Evolutionary conservation across 2,113 vertebrate genomes (phyloP), one percentile per base, ranked within the genome.

Genomic region (Alligator mississippiensis): DNA sequence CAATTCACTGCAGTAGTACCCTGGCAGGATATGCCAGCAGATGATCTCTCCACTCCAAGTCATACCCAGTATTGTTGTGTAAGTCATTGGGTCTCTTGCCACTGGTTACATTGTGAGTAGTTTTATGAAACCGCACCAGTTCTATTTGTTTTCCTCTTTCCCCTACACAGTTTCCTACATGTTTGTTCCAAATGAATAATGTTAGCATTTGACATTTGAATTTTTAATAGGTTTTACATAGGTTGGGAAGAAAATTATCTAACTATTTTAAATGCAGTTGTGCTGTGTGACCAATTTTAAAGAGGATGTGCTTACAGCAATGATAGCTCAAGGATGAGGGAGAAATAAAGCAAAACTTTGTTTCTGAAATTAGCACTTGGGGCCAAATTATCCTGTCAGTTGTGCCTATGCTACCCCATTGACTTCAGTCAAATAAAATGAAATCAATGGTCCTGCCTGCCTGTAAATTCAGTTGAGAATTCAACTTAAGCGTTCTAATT

Each of bases 201-300:
- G 64, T 68, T 93, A 61, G 27, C 80, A 22, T 68, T 63, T 57
- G 89, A 24, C 75, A 38, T 61, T 30, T 93, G 24, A 60, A 61
- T 91, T 89, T 30, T 86, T 74, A 27, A 21, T 74, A 25, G 7
- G 38, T 81, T 64, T 79, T 80, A 84, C 77, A 2, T 87, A 66
- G 76, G 18, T 19, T 1, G 2, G 89, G 92, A 82, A 89, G 84
- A 80, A 83, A 57, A 80, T 59, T 14, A 77, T 87, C 16, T 34
- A 75, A 54, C 72, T 80, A 47, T 84, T 80, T 81, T 58, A 74
- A 64, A 85, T 93, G 64, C 68, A 60, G 55, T 77, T 84, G 34
- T 90, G 24, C 90, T 93, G 75, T 94, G 80, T 89, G 61, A 80
- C 66, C 59, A 92, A 79, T 92, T 95, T 59, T 28, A 19, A 70